phyloP scores from a whole-genome alignment of 2,888 invertebrate species.

The Phengaris alcon region DNA sequence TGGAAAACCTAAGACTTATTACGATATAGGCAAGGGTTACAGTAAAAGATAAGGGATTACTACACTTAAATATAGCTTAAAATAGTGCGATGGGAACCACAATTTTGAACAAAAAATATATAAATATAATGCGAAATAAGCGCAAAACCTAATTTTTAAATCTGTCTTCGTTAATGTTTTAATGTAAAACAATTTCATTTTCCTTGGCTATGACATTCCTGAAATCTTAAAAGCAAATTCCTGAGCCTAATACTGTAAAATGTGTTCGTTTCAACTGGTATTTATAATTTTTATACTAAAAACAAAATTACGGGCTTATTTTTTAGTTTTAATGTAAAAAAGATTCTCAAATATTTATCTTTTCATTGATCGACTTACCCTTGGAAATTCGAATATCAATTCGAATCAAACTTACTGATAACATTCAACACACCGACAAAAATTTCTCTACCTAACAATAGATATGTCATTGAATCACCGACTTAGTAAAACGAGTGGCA shows the following conservation, averaged over 20 bases:
- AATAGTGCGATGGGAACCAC: conserved; percentile 56
- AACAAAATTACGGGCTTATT: background rate
- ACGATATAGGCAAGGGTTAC: conserved; percentile 71
- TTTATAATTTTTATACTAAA: background rate
- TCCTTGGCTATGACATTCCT: background rate
- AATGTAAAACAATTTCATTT: background rate
- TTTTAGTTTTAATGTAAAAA: background rate
- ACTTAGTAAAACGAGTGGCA: conserved; percentile 68
- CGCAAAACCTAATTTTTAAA: conserved; percentile 30
- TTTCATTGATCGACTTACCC: background rate
- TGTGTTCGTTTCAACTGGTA: conserved; percentile 2
- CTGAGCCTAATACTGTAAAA: background rate
- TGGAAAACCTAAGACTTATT: conserved; percentile 77
- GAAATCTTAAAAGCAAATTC: conserved; percentile 2
- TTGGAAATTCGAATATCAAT: conserved; percentile 35
- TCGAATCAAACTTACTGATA: conserved; percentile 26
- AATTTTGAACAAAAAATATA: conserved; percentile 29
- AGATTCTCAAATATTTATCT: background rate
- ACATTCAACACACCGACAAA: conserved; percentile 57
- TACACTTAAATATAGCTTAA: conserved; percentile 78
- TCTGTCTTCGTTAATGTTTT: background rate
- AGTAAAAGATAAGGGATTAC: conserved; percentile 71
- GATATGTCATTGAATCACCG: conserved; percentile 78
- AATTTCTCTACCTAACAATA: conserved; percentile 72
- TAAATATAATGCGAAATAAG: conserved; percentile 33